Percentiles rank a stretch among this genome's conserved stretches.
Conservation (phyloP, 2,797 vertebrate genomes). For the Ataeniobius toweri region DNA sequence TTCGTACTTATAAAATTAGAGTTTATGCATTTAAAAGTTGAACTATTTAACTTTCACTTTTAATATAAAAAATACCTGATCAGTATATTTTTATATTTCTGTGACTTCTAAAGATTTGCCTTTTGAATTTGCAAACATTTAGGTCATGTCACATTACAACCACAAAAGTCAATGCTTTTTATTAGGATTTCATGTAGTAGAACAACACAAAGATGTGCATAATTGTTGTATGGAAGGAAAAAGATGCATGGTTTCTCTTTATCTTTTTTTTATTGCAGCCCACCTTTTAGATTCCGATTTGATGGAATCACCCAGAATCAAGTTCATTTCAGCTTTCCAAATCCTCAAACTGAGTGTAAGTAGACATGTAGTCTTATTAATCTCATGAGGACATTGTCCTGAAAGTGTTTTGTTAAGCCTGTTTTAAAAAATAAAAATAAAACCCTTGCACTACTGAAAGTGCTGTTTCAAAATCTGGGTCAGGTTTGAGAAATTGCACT, state of each 20-base stretch:
- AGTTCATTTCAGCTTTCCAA: background rate
- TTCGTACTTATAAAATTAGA: conserved; percentile 15
- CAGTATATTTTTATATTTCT: background rate
- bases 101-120: background rate
- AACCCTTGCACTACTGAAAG: conserved; percentile 48
- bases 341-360: background rate
- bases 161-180: background rate
- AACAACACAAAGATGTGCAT: background rate
- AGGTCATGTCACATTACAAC: background rate
- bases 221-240: background rate
- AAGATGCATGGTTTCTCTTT: too few relatives aligned
- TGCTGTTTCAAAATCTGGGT: conserved; percentile 65
- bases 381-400: conserved; percentile 9
- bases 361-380: background rate
- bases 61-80: background rate
- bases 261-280: background rate
- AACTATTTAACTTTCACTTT: background rate
- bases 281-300: background rate
- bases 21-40: background rate
- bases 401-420: conserved; percentile 25
- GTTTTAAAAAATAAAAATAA: conserved; percentile 7
- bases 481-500: conserved; percentile 59
- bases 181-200: background rate
- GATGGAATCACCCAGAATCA: background rate
- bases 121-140: background rate